phyloP scores from a whole-genome alignment of 2,113 vertebrate species.

The Psilopsiagon aurifrons region DNA sequence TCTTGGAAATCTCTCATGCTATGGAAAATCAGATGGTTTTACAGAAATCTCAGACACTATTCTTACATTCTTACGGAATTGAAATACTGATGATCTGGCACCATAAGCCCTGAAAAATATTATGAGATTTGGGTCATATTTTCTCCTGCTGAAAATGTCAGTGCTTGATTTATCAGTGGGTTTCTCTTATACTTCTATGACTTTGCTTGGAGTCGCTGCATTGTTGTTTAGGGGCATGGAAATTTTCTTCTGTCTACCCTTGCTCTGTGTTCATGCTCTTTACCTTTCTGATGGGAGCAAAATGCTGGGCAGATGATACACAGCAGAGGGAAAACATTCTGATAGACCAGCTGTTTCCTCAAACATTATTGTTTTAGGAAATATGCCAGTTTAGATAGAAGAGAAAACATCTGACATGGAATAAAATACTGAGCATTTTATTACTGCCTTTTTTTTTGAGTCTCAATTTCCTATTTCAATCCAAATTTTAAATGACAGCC shows the following conservation, averaged over 20 bases:
- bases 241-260: neutral
- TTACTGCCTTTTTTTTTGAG: neutral
- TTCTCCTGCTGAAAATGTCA: neutral
- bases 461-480: neutral
- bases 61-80: neutral
- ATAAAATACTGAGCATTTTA: neutral
- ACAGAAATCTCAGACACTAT: neutral
- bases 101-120: neutral
- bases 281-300: neutral
- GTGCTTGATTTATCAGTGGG: neutral
- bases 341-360: constrained; percentile 12
- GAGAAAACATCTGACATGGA: neutral
- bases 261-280: neutral
- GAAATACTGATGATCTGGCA: neutral
- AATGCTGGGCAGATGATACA: neutral
- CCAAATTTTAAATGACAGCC: neutral
- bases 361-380: constrained; percentile 37
- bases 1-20: neutral
- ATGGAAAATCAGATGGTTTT: neutral
- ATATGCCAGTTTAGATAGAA: neutral
- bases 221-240: neutral
- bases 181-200: neutral
- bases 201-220: neutral
- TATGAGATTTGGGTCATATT: neutral
- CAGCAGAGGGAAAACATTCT: neutral